Base-by-base conservation (phyloP, 2,797 vertebrate genomes). In the Danio choprae region DNA sequence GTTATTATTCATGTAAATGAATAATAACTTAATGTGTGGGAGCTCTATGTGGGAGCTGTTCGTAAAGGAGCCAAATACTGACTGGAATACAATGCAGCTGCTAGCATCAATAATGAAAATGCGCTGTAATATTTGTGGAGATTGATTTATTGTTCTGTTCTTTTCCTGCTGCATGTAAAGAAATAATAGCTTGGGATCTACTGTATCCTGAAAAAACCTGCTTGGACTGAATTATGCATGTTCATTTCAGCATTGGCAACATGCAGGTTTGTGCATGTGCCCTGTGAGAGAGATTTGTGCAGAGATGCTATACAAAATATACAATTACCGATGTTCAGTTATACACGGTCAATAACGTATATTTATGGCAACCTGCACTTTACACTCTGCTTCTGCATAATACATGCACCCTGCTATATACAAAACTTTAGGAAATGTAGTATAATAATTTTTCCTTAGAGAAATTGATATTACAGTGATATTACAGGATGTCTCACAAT, bases 191-290 rank as follows among this genome's bases (percentile, higher is more conserved):
- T 36, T 51, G 46, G 36, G 15, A 65, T 69, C 22, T 50, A 55
- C n/a, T 55, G n/a, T 53, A 36, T 77, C 63, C 64, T 71, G 1
- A 41, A 48, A 46, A 55, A 82, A 65, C 40, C 29, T 43, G 6
- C 22, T 78, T 50, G 60, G 79, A 43, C 53, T 84, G 53, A 68
- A 82, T 84, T 68, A 82, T 82, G 29, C 65, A 86, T 71, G 44
- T 74, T 82, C n/a, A 22, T 58, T 80, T 6, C 63, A 84, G 84
- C 62, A 41, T 59, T 8, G 38, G 60, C 63, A 56, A 58, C 74
- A 67, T 67, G 43, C 38, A 69, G 15, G 53, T 79, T 48, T 58
- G 64, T 59, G 59, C 53, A 55, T 73, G 51, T 59, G 46, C 29
- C 38, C 5, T 48, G 48, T 67, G 40, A 48, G 58, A 59, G 11